Evolutionary conservation across 2,888 invertebrate genomes (phyloP), one percentile per base, ranked within the genome.

Genomic region (Lycaena phlaeas): DNA sequence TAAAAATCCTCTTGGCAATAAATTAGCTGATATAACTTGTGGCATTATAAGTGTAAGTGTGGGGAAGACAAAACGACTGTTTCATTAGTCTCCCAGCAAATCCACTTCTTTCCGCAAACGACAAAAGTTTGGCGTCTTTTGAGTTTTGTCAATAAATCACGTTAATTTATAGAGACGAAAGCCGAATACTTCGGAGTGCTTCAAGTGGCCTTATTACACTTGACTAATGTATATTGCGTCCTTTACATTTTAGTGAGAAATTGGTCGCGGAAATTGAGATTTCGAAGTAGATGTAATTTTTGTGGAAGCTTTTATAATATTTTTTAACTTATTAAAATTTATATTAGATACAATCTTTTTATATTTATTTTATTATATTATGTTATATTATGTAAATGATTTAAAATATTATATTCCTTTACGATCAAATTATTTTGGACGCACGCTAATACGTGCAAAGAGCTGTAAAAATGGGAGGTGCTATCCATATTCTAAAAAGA

Each of bases 91-190:
- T 51, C 59, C 50, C 52, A 43, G 57, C 60, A 68, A 72, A 72
- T 71, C 66, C 66, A 64, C 59, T 69, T 69, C 74, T 69, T 72
- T 70, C 64, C 61, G 53, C 52, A 67, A 70, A 76, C 64, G 75
- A 64, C 70, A 68, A 70, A 77, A 78, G 64, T 78, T 78, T 59
- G 53, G 56, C 54, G 57, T 58, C 64, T 62, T 66, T 61, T 62
- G 62, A 75, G 67, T 64, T 61, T 57, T 58, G 59, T 59, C 58
- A 64, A 78, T 79, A 79, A 79, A 78, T 79, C 77, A 77, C 69
- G 65, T 70, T 72, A 77, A 78, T 77, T 77, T 77, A 78, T 75
- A 67, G 69, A 76, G 72, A 76, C 68, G 72, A 70, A 71, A 67
- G 52, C 61, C 64, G 63, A 64, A 62, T 62, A 67, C 65, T 70